Evolutionary conservation across 2,113 vertebrate genomes (phyloP), one percentile per base, ranked within the genome.

Genomic region (Hemibates koningsi): DNA sequence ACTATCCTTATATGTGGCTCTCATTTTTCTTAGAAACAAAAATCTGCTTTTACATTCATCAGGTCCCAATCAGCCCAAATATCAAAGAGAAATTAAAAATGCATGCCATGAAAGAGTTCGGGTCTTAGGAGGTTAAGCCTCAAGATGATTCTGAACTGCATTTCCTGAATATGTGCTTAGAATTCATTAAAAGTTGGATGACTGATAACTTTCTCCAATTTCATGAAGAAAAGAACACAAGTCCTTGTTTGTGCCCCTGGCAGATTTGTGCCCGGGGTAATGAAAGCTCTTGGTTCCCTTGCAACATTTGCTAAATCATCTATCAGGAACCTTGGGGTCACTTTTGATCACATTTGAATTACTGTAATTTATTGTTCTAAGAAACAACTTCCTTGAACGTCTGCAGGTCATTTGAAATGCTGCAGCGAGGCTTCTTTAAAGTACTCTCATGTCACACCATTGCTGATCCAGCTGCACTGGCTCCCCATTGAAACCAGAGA

Each of bases 361-460:
- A 63, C 59, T 63, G 59, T 36, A 63, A 36, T 63, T 36, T 1
- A 63, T 63, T 61, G 16, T 17, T 32, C 27, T 36, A 63, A 2
- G 17, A 7, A 36, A 63, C 17, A 63, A n/a, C 32, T 36, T 63
- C 59, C 29, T 63, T 29, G 29, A 63, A 36, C 3, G 0, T 63
- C 29, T 63, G 29, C 29, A 63, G 59, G 29, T 63, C 3, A 3
- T 63, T 11, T 34, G 1, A 16, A 36, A 11, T 19, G 29, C 29
- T 36, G 29, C 59, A 34, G 59, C 2, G 2, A 63, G 29, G 29
- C 2, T 63, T 63, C 17, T n/a, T 63, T 36, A 36, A n/a, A 36
- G 9, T 63, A 63, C 59, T 7, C 6, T n/a, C 2, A 5, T n/a
- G 32, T 66, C 17, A n/a, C 6, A 0, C 61, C 17, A 5, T n/a